A percentile compares a stretch with the other conserved stretches of the same genome.
These are phyloP conservation scores for Sphyrna mokarran DNA, from an alignment of 2,113 vertebrate genomes.

Conservation along the genomic window DNA sequence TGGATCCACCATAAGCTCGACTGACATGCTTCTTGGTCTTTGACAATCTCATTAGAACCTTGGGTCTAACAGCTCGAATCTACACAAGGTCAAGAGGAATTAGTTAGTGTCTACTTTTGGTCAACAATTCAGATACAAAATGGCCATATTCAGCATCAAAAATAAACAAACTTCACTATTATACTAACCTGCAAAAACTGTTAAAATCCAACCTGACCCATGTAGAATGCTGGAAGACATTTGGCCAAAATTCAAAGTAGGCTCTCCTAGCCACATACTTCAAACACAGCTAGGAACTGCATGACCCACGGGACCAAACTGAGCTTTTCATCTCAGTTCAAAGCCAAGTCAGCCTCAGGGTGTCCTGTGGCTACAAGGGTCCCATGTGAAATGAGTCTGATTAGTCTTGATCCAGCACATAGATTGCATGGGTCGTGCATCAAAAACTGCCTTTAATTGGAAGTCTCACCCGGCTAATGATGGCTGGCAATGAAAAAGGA, in stretches of 20 bases:
- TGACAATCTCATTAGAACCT: slow-evolving; percentile 94
- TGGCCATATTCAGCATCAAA: background rate
- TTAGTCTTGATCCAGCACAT: background rate
- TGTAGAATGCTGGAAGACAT: background rate
- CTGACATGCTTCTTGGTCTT: slow-evolving; percentile 97
- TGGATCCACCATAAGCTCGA: slow-evolving; percentile 94
- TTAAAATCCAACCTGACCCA: background rate
- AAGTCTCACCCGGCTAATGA: background rate
- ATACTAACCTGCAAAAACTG: background rate
- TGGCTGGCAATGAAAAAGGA: background rate
- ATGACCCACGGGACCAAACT: background rate
- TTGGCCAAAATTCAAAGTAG: background rate
- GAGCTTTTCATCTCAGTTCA: background rate
- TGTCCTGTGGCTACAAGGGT: background rate
- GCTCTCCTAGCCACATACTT: background rate
- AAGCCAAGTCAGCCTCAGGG: background rate
- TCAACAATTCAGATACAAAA: background rate
- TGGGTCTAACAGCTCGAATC: slow-evolving; percentile 91
- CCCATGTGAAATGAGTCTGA: background rate
- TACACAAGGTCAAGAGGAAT: slow-evolving; percentile 45
- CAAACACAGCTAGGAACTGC: background rate
- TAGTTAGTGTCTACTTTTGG: background rate
- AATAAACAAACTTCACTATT: background rate
- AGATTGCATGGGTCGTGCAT: background rate
- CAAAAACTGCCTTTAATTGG: background rate